Percentiles rank a stretch among this genome's conserved stretches.
These are phyloP conservation scores for Aegotheles bennettii DNA, from an alignment of 2,113 vertebrate genomes.

Conservation along the genomic window DNA sequence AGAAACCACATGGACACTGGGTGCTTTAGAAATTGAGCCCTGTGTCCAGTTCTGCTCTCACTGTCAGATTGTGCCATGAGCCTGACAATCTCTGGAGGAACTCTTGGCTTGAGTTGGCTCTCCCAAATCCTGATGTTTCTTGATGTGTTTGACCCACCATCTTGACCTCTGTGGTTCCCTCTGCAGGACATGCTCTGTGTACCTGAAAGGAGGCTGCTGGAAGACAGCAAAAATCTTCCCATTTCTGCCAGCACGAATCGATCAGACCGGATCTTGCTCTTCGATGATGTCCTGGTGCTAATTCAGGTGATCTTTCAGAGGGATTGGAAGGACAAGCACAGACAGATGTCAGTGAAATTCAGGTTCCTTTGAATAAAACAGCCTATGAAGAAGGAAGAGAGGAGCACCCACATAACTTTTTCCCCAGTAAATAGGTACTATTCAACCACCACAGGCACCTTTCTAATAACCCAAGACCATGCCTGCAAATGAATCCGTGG, in stretches of 20 bases:
- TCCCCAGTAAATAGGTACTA: not conserved
- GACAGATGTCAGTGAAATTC: not conserved
- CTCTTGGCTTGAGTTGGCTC: not conserved
- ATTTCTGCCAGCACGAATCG: not conserved
- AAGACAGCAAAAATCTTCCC: conserved; percentile 66
- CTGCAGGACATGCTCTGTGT: conserved; percentile 66
- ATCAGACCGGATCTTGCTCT: conserved; percentile 71
- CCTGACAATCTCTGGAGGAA: not conserved
- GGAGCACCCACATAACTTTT: accelerated
- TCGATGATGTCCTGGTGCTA: conserved; percentile 71
- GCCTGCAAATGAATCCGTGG: not conserved
- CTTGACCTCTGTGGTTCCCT: not conserved
- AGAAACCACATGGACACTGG: not conserved
- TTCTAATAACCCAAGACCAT: not conserved
- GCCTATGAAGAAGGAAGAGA: not conserved
- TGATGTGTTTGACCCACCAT: not conserved
- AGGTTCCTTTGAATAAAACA: not conserved
- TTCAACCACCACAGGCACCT: not conserved
- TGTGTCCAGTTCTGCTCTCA: not conserved
- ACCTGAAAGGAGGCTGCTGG: conserved; percentile 64
- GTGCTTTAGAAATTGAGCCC: not conserved
- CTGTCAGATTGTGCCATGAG: accelerated
- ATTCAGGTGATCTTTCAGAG: conserved; percentile 62
- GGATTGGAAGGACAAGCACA: not conserved
- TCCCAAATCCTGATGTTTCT: not conserved